A percentile compares a stretch with the other conserved stretches of the same genome.
Conservation (phyloP, 2,113 vertebrate species). For the Tachysurus fulvidraco region DNA sequence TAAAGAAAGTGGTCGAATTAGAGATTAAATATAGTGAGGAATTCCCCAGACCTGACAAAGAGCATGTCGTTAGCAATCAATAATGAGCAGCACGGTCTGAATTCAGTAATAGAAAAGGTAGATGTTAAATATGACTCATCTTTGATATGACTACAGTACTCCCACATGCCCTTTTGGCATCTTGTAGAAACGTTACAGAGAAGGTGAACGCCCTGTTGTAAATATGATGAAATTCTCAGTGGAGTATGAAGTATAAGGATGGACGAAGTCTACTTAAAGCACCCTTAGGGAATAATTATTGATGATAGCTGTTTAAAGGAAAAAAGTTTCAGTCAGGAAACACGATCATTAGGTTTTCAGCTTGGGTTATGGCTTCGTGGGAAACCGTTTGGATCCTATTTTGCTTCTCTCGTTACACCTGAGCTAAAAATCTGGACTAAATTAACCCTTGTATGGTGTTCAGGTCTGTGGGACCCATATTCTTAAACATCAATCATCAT, state of each 20-base stretch:
- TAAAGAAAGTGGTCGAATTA: slow-evolving; percentile 1
- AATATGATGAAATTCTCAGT: not conserved
- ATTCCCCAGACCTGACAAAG: not conserved
- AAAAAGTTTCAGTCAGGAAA: not conserved
- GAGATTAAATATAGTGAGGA: not conserved
- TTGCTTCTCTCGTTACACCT: not conserved
- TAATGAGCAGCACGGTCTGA: slow-evolving; percentile 6
- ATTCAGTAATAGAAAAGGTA: slow-evolving; percentile 8
- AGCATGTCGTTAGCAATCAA: not conserved
- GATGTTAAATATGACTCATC: slow-evolving; percentile 25
- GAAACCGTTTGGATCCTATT: not conserved
- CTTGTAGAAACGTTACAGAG: not conserved
- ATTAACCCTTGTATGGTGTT: too few relatives aligned
- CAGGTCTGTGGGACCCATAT: too few relatives aligned
- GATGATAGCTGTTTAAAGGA: not conserved
- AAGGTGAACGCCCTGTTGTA: slow-evolving; percentile 5
- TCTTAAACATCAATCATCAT: too few relatives aligned
- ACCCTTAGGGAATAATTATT: not conserved
- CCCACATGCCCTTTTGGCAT: slow-evolving; percentile 16
- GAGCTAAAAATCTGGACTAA: not conserved
- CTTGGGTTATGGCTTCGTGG: not conserved
- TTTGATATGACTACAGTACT: not conserved
- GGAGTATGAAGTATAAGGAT: slow-evolving; percentile 12
- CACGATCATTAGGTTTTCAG: not conserved
- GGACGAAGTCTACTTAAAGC: slow-evolving; percentile 4